Conservation (phyloP, 2,113 vertebrate species). For the Phalacrocorax pelagicus region DNA sequence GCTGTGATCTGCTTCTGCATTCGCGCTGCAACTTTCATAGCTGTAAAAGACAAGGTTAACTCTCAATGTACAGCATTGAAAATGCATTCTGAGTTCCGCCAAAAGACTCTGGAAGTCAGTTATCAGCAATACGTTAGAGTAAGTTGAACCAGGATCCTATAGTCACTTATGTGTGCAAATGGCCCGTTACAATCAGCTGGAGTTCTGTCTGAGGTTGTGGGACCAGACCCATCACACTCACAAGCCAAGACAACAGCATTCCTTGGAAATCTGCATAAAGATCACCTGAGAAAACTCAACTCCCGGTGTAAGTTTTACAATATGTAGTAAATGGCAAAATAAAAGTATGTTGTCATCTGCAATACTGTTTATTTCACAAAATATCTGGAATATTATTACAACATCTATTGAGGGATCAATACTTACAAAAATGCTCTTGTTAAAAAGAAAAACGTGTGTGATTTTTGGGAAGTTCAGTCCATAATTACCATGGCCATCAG, state of each 20-base stretch:
- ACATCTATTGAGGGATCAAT: background rate
- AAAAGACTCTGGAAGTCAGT: background rate
- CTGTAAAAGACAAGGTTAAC: conserved; percentile 56
- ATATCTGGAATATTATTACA: background rate
- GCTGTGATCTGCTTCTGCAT: conserved; percentile 88
- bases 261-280: background rate
- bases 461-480: background rate
- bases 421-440: background rate
- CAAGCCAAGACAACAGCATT: background rate
- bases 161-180: background rate
- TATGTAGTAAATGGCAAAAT: background rate
- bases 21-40: conserved; percentile 80
- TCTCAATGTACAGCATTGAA: background rate
- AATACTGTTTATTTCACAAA: background rate
- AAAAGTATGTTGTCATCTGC: background rate
- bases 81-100: background rate
- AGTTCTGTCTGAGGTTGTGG: background rate
- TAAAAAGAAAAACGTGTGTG: background rate
- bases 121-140: background rate
- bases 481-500: conserved; percentile 79
- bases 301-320: background rate
- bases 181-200: background rate
- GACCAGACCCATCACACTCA: background rate
- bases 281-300: background rate
- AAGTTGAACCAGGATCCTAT: background rate